Evolutionary conservation across 2,113 vertebrate genomes (phyloP).

Genomic region (Noturus placidus): DNA sequence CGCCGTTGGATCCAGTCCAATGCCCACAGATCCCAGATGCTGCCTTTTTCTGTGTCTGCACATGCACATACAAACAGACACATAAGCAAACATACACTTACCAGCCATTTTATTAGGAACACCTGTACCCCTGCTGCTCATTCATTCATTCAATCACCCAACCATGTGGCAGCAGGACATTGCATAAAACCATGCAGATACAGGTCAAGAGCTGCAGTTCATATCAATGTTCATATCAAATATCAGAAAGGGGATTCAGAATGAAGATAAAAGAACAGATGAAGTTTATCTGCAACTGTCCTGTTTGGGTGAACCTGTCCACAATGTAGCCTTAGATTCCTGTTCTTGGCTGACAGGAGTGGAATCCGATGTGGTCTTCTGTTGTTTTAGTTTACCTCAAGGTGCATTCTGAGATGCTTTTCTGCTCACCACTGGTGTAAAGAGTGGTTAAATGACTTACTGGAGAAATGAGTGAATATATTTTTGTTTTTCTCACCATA

Average conservation of each 20-base stretch:
- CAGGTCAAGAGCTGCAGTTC: background rate
- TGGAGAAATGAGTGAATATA: background rate
- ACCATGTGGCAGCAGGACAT: background rate
- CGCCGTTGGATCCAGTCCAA: conserved; percentile 76
- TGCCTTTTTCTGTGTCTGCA: conserved; percentile 52
- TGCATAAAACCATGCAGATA: background rate
- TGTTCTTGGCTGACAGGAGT: background rate
- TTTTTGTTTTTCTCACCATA: background rate
- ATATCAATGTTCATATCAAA: background rate
- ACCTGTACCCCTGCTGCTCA: background rate
- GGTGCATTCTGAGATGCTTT: background rate
- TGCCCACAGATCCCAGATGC: conserved; percentile 75
- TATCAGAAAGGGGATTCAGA: background rate
- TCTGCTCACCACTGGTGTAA: background rate
- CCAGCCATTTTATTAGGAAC: background rate
- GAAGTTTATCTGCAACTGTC: background rate
- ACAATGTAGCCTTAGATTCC: background rate
- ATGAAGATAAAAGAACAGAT: background rate
- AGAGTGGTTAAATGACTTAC: background rate
- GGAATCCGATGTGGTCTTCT: background rate
- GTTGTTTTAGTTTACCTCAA: background rate
- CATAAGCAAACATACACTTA: background rate
- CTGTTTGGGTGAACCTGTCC: background rate
- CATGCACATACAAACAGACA: conserved; percentile 4
- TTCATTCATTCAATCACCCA: background rate